Base-by-base conservation (phyloP, 2,797 vertebrate species). In the Glyptemys insculpta region DNA sequence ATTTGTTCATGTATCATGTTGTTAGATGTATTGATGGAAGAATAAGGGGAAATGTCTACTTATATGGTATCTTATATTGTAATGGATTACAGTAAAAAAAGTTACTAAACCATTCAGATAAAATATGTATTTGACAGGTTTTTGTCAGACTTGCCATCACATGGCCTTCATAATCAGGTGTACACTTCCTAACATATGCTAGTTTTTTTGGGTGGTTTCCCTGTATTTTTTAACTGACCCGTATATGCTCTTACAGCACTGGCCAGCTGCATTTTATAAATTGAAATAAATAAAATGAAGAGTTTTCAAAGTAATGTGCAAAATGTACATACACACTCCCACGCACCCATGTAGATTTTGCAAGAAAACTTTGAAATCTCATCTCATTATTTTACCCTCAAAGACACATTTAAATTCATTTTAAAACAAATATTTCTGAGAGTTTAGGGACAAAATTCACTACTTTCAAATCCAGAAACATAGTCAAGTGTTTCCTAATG, bases 201-300 rank as follows among this genome's bases (percentile, higher is more conserved):
- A 89, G 84, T 27, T 79, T 78, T 44, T 93, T 97, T 92, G 76
- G 88, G 86, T 88, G 84, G 83, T 96, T 95, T 94, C 19, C 19
- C 5, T 95, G 49, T 96, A 83, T 91, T 88, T 93, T 96, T 93
- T 88, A 83, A 92, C 97, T 96, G 65, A 93, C 79, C 88, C 95
- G 5, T 87, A 79, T 74, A 56, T 84, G 89, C 83, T 96, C 94
- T 93, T 94, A 92, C 21, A 76, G 82, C 90, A 93, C 79, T 95
- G 83, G 78, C 41, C 65, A 95, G 85, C 93, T 92, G 94, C 96
- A 96, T 93, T 97, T 97, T 96, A 88, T 96, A 92, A 96, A 81
- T 87, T 50, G 68, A 95, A 92, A 85, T 57, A 87, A 83, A 47
- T 57, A 54, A 59, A 95, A 93, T 23, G 0, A 92, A 92, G 91